Conservation (phyloP, 2,888 invertebrate species). For the Acrocyrtus sp. region DNA sequence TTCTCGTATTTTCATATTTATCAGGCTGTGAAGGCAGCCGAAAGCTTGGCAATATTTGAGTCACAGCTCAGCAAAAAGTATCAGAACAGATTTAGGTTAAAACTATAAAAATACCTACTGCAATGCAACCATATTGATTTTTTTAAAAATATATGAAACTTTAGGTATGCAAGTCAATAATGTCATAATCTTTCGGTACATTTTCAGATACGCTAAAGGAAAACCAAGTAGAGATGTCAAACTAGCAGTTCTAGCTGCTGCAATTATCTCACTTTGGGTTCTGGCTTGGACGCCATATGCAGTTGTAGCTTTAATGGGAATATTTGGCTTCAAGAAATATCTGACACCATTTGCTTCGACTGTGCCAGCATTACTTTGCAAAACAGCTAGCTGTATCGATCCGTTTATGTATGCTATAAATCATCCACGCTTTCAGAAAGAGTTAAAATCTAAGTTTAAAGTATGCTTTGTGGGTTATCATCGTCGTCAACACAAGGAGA, state of each 20-base stretch:
- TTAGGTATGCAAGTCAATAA: too few relatives aligned
- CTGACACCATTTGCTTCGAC: constrained; percentile 78
- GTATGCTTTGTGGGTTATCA: constrained; percentile 5
- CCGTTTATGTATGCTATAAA: constrained; percentile 83
- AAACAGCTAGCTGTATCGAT: constrained; percentile 83
- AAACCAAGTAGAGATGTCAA: constrained; percentile 76
- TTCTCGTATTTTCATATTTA: constrained; percentile 80
- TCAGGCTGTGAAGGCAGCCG: constrained; percentile 72
- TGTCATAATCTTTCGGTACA: too few relatives aligned
- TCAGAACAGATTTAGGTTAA: not conserved
- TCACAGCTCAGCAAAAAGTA: constrained; percentile 22
- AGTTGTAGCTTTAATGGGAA: constrained; percentile 78
- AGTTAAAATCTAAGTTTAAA: constrained; percentile 68
- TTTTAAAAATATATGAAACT: too few relatives aligned
- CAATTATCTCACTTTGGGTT: constrained; percentile 79
- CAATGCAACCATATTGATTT: too few relatives aligned
- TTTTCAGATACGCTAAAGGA: constrained; percentile 71
- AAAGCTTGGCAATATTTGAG: constrained; percentile 66
- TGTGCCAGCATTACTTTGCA: constrained; percentile 80
- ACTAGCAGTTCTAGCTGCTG: constrained; percentile 76
- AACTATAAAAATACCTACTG: too few relatives aligned
- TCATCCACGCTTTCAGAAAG: constrained; percentile 79
- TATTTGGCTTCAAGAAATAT: constrained; percentile 73
- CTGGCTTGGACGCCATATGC: constrained; percentile 87
- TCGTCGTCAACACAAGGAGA: not conserved